phyloP scores from a whole-genome alignment of 2,113 vertebrate species.

The Cebus imitator region DNA sequence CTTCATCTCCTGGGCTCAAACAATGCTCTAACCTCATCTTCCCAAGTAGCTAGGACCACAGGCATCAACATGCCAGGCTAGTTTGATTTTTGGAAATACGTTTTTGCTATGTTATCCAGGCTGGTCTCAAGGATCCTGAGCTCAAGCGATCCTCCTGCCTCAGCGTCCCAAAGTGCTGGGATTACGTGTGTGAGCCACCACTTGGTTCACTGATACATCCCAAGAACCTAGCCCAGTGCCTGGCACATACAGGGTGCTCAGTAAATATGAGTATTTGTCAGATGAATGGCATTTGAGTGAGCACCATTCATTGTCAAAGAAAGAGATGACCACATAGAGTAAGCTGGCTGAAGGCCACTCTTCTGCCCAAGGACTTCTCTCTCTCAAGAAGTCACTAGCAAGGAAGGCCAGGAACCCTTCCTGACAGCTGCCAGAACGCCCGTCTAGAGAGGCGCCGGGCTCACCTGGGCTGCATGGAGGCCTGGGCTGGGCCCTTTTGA shows the following conservation, averaged over 20 bases:
- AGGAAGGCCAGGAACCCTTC: not conserved
- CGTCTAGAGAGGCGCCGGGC: not conserved
- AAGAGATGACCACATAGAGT: not conserved
- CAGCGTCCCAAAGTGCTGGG: too few relatives aligned
- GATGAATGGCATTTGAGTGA: not conserved
- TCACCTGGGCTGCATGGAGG: not conserved
- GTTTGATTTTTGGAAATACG: too few relatives aligned
- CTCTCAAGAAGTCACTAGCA: not conserved
- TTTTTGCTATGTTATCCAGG: too few relatives aligned
- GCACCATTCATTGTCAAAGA: not conserved
- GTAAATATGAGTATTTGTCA: accelerated
- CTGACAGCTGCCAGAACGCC: not conserved
- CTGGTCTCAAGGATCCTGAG: too few relatives aligned
- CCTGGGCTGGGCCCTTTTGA: accelerated
- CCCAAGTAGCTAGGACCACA: too few relatives aligned
- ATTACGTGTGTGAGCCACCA: too few relatives aligned
- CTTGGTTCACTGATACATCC: too few relatives aligned
- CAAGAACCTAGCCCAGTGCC: not conserved
- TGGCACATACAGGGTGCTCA: not conserved
- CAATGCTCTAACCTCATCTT: too few relatives aligned
- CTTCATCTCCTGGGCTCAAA: too few relatives aligned
- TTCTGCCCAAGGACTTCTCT: not conserved
- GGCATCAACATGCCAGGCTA: too few relatives aligned
- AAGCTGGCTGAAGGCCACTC: not conserved
- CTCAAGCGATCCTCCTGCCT: too few relatives aligned